phyloP scores from a whole-genome alignment of 2,888 invertebrate genomes.

The Brenthis daphne region DNA sequence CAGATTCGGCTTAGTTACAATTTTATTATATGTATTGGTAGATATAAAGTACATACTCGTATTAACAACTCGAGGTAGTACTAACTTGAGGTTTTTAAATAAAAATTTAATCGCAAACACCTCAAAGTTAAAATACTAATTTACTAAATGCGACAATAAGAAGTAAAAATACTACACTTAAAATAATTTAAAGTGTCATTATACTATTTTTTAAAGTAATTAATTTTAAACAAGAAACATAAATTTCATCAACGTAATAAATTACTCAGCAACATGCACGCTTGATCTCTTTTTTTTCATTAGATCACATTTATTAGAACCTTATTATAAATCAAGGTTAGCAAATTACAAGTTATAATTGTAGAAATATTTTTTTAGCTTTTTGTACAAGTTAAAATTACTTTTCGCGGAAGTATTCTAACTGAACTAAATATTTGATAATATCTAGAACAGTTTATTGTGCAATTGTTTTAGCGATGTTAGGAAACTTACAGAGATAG shows the following conservation, averaged over 20 bases:
- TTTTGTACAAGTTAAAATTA: neutral
- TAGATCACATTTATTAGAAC: neutral
- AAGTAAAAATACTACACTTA: no score
- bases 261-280: no score
- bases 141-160: no score
- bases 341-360: neutral
- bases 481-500: neutral
- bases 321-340: neutral
- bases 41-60: no score
- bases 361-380: neutral
- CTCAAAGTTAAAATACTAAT: no score
- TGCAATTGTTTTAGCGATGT: conserved; percentile 20
- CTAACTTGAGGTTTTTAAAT: no score
- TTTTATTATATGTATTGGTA: no score
- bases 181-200: neutral
- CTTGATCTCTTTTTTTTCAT: neutral
- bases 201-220: neutral
- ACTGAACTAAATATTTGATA: conserved; percentile 7
- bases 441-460: conserved; percentile 22
- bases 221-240: no score
- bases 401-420: conserved; percentile 5
- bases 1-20: no score
- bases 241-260: no score
- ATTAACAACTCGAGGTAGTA: no score
- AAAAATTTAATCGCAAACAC: no score